Percentiles rank a stretch among this genome's conserved stretches.
Conservation (phyloP, 2,797 vertebrate species). For the Platalea minor region DNA sequence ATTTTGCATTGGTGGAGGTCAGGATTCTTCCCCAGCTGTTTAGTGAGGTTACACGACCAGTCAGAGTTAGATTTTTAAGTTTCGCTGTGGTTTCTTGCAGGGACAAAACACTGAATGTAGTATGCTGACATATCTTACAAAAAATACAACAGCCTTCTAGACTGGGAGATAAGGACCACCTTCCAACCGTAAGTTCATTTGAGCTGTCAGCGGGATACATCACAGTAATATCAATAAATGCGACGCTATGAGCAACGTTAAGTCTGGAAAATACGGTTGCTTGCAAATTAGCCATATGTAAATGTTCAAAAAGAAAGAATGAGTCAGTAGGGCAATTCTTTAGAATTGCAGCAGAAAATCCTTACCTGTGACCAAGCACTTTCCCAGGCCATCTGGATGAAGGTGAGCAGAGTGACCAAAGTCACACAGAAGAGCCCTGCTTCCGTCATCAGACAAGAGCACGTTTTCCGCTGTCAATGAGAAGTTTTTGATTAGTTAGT, state of each 20-base stretch:
- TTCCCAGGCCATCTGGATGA: conserved; percentile 78
- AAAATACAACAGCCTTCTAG: not conserved
- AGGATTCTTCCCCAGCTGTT: not conserved
- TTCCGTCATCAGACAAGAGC: conserved; percentile 87
- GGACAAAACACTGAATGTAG: not conserved
- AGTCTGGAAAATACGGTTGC: not conserved
- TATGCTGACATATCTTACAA: not conserved
- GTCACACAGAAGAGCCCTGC: conserved; percentile 88
- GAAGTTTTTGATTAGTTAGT: not conserved
- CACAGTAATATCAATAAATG: not conserved
- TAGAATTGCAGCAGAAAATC: not conserved
- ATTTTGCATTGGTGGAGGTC: not conserved
- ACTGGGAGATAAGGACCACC: not conserved
- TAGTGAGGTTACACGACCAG: not conserved
- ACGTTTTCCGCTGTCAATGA: conserved; percentile 89
- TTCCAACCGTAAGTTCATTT: not conserved
- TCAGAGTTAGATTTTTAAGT: not conserved
- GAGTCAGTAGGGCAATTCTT: not conserved
- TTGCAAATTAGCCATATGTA: not conserved
- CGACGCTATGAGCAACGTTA: not conserved
- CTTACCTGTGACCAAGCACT: conserved; percentile 83
- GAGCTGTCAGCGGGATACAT: not conserved
- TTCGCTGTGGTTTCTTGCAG: not conserved
- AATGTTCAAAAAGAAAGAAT: not conserved
- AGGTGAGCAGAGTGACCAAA: conserved; percentile 92